Conservation (phyloP, 2,113 vertebrate genomes). For the Tetrax tetrax region DNA sequence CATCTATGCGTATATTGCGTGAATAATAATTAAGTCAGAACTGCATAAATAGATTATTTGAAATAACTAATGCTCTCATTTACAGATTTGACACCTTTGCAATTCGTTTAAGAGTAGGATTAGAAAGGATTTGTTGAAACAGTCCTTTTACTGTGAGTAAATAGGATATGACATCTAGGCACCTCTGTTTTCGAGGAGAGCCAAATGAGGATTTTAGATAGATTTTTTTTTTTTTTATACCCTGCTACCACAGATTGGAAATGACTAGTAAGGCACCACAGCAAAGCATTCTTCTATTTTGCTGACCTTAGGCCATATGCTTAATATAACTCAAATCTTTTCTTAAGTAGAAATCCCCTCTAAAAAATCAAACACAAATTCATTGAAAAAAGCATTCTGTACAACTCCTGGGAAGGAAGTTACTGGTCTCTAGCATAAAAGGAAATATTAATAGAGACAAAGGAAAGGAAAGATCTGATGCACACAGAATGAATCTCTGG, state of each 20-base stretch:
- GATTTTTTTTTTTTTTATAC: neutral
- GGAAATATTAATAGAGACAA: neutral
- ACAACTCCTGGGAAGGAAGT: neutral
- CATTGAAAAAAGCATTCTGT: neutral
- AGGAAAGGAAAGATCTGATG: neutral
- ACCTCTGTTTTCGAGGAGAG: neutral
- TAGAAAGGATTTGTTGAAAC: neutral
- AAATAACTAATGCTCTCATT: slow-evolving; percentile 8
- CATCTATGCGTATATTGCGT: neutral
- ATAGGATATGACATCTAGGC: neutral
- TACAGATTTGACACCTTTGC: neutral
- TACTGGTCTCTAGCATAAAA: neutral
- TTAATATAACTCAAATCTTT: neutral
- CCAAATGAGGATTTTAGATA: neutral
- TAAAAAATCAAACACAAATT: neutral
- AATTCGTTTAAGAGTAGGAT: neutral
- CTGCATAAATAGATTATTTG: neutral
- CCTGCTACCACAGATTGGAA: neutral
- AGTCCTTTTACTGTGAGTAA: neutral
- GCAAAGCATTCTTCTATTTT: neutral
- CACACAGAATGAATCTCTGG: neutral
- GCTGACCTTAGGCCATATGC: neutral
- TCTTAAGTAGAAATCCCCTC: neutral
- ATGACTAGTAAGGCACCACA: neutral
- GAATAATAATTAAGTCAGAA: neutral